Conservation (phyloP, 2,888 invertebrate species). For the Pseudoips prasinana region DNA sequence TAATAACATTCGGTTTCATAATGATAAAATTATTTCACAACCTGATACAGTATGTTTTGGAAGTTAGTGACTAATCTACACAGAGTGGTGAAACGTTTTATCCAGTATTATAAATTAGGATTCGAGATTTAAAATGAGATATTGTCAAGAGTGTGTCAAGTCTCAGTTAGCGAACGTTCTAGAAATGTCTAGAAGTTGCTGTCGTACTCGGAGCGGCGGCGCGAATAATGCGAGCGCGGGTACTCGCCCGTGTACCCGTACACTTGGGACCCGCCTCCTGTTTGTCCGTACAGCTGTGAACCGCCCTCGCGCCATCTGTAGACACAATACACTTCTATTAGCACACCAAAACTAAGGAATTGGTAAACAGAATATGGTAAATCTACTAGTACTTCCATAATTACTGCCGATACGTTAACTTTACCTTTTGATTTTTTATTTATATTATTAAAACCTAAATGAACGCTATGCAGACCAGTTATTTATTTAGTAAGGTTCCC, state of each 20-base stretch:
- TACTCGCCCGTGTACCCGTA: constrained; percentile 78
- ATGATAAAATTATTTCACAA: constrained; percentile 68
- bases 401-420: too few relatives aligned
- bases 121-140: constrained; percentile 65
- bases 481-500: too few relatives aligned
- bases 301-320: constrained; percentile 79
- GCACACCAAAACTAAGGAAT: too few relatives aligned
- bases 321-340: constrained; percentile 22
- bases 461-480: too few relatives aligned
- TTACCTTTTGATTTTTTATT: too few relatives aligned
- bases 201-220: constrained; percentile 89
- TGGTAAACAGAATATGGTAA: too few relatives aligned
- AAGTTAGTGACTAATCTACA: constrained; percentile 44
- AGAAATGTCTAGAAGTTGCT: constrained; percentile 85
- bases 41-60: constrained; percentile 64
- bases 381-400: too few relatives aligned
- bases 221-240: constrained; percentile 80
- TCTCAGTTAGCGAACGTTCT: constrained; percentile 41
- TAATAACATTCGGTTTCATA: constrained; percentile 35
- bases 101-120: constrained; percentile 44
- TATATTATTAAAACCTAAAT: too few relatives aligned
- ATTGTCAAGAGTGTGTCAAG: constrained; percentile 69
- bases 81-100: constrained; percentile 44
- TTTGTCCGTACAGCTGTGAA: constrained; percentile 86
- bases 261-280: constrained; percentile 83